These are phyloP conservation scores for Eulimnadia texana DNA, from an alignment of 1,140 invertebrate species.

Conservation along the genomic window DNA sequence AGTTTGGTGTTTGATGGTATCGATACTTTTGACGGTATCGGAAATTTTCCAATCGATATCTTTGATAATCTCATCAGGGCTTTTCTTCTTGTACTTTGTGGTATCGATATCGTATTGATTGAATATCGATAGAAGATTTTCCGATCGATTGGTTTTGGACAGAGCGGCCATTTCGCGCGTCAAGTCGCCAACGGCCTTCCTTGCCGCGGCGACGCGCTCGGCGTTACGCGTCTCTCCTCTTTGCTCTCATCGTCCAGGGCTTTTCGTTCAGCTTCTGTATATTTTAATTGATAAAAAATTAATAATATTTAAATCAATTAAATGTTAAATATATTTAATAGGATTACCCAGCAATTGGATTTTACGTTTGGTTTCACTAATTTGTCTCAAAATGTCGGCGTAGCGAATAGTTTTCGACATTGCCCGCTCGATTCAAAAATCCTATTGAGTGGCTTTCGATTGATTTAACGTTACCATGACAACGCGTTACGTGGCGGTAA, in stretches of 20 bases:
- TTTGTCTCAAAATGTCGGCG: background rate
- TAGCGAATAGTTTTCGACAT: background rate
- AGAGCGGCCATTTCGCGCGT: background rate
- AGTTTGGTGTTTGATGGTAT: background rate
- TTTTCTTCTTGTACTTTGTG: background rate
- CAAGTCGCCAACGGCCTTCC: background rate
- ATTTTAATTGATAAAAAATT: background rate
- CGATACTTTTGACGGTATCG: background rate
- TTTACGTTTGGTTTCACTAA: background rate
- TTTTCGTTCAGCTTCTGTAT: background rate
- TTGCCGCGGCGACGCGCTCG: background rate
- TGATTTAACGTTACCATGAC: background rate
- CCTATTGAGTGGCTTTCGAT: background rate
- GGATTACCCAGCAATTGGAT: background rate
- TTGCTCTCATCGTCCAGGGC: background rate
- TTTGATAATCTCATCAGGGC: background rate
- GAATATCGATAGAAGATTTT: background rate
- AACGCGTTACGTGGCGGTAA: too few species aligned
- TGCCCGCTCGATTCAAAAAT: too few species aligned
- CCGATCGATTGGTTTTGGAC: background rate
- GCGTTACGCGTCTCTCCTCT: background rate
- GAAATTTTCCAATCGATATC: background rate
- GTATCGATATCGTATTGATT: background rate
- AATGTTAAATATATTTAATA: background rate
- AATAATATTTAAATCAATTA: background rate